Evolutionary conservation across 2,113 vertebrate species (phyloP), one percentile per base, ranked within the genome.

Genomic region (Opisthocomus hoazin): DNA sequence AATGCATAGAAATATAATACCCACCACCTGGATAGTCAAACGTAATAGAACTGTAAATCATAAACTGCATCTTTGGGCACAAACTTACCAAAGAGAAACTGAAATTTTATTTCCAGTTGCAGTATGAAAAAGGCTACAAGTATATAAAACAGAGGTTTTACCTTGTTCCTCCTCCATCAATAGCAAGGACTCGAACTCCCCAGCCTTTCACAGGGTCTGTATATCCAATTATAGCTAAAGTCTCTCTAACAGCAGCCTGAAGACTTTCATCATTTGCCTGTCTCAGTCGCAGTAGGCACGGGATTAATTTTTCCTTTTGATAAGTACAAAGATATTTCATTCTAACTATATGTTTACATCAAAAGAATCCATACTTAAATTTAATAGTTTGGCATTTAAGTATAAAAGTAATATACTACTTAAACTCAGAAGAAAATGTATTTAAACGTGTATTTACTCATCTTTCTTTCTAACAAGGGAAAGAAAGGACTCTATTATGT

Each of bases 111-210:
- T 88, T 89, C 12, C 24, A 84, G 45, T 80, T 95, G 66, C 18
- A 70, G 15, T 57, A 89, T 6, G 1, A 53, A 57, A 70, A 94
- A 68, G 16, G 13, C 29, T 37, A 39, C 11, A 65, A 56, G 17
- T 29, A 66, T 20, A 19, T 30, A 46, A 79, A 96, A 24, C 54
- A 51, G 20, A 75, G 66, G 63, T n/a, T 86, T 95, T 98, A 99
- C 99, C 99, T 99, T 85, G 99, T 99, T 94, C 99, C 99, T 96
- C 99, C 99, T 96, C 99, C 99, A 90, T 99, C 99, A 89, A 99
- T 99, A 79, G 99, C 94, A 32, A 99, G 98, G 89, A 99, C 97
- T 90, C 99, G 96, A 93, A 99, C 97, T 84, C 99, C 99, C 75
- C 98, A 98, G 48, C 99, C 99, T 97, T 98, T 99, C 45, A 99